Evolutionary conservation across 2,113 vertebrate species (phyloP), one percentile per base, ranked within the genome.

Genomic region (Actenoides lindsayi): DNA sequence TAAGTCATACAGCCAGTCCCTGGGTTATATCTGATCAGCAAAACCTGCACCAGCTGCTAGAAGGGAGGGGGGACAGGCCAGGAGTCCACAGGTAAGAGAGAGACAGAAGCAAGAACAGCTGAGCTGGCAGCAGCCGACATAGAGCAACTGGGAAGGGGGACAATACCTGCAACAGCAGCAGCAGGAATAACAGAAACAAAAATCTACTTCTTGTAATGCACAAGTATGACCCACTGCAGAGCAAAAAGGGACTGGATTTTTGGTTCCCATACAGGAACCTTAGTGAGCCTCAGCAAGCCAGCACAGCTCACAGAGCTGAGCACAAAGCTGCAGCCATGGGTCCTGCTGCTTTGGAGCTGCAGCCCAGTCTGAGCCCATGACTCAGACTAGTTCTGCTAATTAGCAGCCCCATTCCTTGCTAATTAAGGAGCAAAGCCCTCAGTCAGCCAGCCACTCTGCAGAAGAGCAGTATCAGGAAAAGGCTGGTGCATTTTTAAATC

Each of bases 341-440:
- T 84, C 46, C 77, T 70, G 65, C 77, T 54, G 65, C 83, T 91
- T 60, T 9, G 1, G 62, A 89, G 65, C 10, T 37, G 39, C 48
- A 90, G 64, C 54, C 62, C 17, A 81, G 44, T 53, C 68, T 90
- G 37, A 83, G 88, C n/a, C 76, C 33, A 39, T 69, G 80, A 90
- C 81, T 96, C 93, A 93, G 71, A 69, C 41, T 44, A 80, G 13
- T 85, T 92, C 81, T 91, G 30, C 35, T 81, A 93, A 73, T 82
- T 93, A 94, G 67, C 77, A 93, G 70, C 37, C 75, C 82, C 46
- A 42, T 65, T 89, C 79, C 59, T 77, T 69, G 3, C 93, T 89
- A 94, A 97, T 93, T 94, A 97, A 88, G 59, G 37, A 87, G 67
- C 78, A 85, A 65, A 94, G 24, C n/a, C 77, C 81, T 89, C 42